These are phyloP conservation scores for Arizona elegans DNA, from an alignment of 2,113 vertebrate species.

Conservation along the genomic window DNA sequence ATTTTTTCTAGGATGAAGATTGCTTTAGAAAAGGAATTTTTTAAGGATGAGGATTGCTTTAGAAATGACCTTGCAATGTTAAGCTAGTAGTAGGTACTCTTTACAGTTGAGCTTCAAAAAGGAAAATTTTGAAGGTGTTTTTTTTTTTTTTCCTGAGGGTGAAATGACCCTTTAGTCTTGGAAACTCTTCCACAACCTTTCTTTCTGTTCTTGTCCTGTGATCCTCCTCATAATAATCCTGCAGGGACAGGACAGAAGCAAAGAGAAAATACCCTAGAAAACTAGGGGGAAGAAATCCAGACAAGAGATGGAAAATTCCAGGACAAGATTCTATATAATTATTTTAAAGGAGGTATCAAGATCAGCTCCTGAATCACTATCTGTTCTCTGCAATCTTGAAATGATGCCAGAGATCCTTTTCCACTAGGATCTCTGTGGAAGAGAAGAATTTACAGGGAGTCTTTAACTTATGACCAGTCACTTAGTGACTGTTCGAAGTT, in stretches of 20 bases:
- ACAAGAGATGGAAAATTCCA: not conserved
- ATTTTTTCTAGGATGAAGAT: not conserved
- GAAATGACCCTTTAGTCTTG: not conserved
- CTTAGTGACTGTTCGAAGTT: not conserved
- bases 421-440: not conserved
- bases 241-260: not conserved
- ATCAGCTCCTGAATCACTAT: not conserved
- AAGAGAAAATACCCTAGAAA: not conserved
- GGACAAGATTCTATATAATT: not conserved
- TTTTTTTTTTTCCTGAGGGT: not conserved
- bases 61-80: not conserved
- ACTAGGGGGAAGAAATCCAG: not conserved
- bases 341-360: not conserved
- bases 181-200: not conserved
- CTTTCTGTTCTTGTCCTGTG: not conserved
- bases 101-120: not conserved
- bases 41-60: not conserved
- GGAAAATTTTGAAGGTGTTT: not conserved
- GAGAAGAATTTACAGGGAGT: not conserved
- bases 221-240: not conserved
- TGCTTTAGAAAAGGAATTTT: not conserved
- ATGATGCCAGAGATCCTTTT: not conserved
- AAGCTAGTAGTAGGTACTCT: not conserved
- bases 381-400: not conserved
- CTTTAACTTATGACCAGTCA: not conserved